Conservation (phyloP, 2,888 invertebrate species). For the Opisthograptis luteolata region DNA sequence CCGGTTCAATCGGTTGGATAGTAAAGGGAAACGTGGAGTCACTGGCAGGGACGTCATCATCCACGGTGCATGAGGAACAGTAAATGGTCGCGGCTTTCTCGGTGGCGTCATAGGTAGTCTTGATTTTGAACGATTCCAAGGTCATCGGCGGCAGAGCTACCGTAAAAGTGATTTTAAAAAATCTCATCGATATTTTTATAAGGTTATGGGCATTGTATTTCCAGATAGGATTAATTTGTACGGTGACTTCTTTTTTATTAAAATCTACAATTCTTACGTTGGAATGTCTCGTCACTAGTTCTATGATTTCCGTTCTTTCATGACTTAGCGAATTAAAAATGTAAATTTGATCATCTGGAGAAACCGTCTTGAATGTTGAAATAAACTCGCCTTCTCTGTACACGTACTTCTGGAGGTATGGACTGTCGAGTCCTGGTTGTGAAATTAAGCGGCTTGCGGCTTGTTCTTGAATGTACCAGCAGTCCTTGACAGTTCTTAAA, state of each 20-base stretch:
- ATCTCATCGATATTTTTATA: conserved; percentile 65
- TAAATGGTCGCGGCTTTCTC: conserved; percentile 66
- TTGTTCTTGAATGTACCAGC: conserved; percentile 73
- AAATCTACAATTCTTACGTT: conserved; percentile 90
- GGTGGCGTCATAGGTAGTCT: conserved; percentile 57
- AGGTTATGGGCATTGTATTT: conserved; percentile 56
- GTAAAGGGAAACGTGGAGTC: conserved; percentile 52
- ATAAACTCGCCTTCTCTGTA: conserved; percentile 71
- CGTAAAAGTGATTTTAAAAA: conserved; percentile 88
- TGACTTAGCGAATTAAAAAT: conserved; percentile 94
- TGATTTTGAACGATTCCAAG: conserved; percentile 87
- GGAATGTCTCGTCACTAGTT: conserved; percentile 87
- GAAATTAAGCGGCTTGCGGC: conserved; percentile 85
- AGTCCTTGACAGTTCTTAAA: conserved; percentile 60
- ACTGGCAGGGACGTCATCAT: conserved; percentile 52
- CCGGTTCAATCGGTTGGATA: conserved; percentile 88
- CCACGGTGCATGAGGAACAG: conserved; percentile 59
- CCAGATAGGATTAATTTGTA: conserved; percentile 75
- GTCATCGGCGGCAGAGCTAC: conserved; percentile 91
- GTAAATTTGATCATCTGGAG: conserved; percentile 86
- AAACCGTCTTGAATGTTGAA: conserved; percentile 74
- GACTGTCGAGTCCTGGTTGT: conserved; percentile 89
- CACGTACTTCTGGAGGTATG: conserved; percentile 74
- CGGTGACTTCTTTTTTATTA: conserved; percentile 79
- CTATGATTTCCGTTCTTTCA: conserved; percentile 90